phyloP scores from a whole-genome alignment of 2,888 invertebrate genomes.

The Mesorhabditis sp. region DNA sequence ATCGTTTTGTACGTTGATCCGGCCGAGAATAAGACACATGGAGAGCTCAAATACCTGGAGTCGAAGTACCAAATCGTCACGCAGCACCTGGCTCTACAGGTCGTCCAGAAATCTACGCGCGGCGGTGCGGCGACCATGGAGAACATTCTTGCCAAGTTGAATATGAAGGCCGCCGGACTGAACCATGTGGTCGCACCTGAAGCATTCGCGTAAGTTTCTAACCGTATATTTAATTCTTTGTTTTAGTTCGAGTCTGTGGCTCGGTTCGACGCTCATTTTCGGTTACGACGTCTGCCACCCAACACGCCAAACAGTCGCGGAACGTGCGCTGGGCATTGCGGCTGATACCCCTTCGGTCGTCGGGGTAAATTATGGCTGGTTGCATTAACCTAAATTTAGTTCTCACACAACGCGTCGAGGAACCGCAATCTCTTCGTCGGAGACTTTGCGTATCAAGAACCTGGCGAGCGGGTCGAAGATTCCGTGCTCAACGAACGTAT shows the following conservation, averaged over 20 bases:
- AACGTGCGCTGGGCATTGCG: neutral
- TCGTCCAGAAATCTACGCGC: neutral
- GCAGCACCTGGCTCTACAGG: neutral
- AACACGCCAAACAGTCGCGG: neutral
- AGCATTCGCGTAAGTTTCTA: neutral
- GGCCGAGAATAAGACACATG: conserved; percentile 1
- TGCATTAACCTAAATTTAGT: neutral
- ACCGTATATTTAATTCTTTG: too few species aligned
- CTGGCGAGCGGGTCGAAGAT: neutral
- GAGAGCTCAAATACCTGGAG: neutral
- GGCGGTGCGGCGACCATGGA: neutral
- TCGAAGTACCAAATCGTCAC: conserved; percentile 4
- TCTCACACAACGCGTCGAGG: neutral
- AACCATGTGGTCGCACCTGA: neutral
- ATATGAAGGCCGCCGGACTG: neutral
- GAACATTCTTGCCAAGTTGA: conserved; percentile 1
- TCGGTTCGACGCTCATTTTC: neutral
- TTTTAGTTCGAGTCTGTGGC: too few species aligned
- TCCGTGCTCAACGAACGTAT: neutral
- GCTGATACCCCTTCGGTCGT: neutral
- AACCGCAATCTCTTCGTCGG: neutral
- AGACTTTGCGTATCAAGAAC: neutral
- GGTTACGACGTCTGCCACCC: conserved; percentile 3
- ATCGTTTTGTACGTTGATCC: neutral
- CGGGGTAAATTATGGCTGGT: neutral